phyloP scores from a whole-genome alignment of 2,797 vertebrate species.

The Clarias platycephalus region DNA sequence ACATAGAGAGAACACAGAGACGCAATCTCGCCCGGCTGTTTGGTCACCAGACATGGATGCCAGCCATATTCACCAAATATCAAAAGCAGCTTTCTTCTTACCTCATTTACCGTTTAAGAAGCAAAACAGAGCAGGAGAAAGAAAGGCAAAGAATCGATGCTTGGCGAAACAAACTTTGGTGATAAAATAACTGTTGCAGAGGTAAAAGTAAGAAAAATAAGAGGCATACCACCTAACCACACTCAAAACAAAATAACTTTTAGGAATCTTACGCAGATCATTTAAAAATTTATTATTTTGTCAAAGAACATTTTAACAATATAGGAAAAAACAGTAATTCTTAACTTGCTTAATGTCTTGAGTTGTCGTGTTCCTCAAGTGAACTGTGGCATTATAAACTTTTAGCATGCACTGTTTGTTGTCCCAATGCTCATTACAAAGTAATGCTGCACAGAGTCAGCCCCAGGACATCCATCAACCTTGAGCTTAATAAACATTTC shows the following conservation, averaged over 20 bases:
- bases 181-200: constrained; percentile 5
- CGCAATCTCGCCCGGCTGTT: constrained; percentile 16
- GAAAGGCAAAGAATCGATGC: not conserved
- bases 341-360: constrained; percentile 38
- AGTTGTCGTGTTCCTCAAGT: constrained; percentile 46
- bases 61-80: constrained; percentile 19
- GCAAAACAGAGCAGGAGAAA: constrained; percentile 5
- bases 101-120: constrained; percentile 22
- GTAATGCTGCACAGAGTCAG: constrained; percentile 54
- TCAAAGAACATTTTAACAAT: constrained; percentile 37
- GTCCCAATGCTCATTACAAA: constrained; percentile 48
- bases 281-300: constrained; percentile 28
- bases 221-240: not conserved
- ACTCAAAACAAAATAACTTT: not conserved
- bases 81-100: constrained; percentile 10
- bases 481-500: constrained; percentile 67
- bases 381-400: constrained; percentile 51
- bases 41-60: constrained; percentile 33
- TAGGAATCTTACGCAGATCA: not conserved
- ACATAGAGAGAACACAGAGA: constrained; percentile 53
- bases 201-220: not conserved
- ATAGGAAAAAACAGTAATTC: constrained; percentile 47
- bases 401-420: constrained; percentile 54
- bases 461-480: constrained; percentile 61
- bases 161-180: constrained; percentile 22